Base-by-base conservation (phyloP, 30 jellyfish, hydroid and myxozoan genomes). In the Sanderia malayensis region DNA sequence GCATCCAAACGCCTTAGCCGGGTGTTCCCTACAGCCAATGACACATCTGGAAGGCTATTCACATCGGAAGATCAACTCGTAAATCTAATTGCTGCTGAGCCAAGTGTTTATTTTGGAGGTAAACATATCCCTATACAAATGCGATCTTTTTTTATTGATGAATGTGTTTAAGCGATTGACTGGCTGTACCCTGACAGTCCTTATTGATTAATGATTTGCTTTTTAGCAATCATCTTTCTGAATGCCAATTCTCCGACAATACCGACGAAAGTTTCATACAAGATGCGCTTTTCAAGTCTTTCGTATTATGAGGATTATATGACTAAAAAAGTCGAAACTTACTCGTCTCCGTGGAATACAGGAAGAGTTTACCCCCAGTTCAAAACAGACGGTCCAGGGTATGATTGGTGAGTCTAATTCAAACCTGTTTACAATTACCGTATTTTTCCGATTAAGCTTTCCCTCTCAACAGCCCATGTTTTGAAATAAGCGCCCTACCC, bases 261-360 rank as follows among this genome's bases (percentile, higher is more conserved):
- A 21, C 87, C 87, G 23, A 76, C 61, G 80, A 20, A 44, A 62
- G 52, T 76, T n/a, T 44, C 79, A 4, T 76, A 76, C 73, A 76
- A 76, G 64, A 76, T 76, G 6, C 30, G 87, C 31, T 1, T 23
- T 52, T 0, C 45, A 7, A 15, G 29, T 32, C 19, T 0, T 0
- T 0, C 2, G 11, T n/a, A 31, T 13, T 19, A 20, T 11, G 63
- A 31, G 8, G 64, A 18, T 49, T 6, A 8, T 6, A 6, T 41
- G 8, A 15, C 8, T 15, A 15, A 15, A 15, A 41, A 41, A 41
- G 7, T 4, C 64, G 6, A 49, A 9, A 4, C 25, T 2, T 49
- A 49, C 24, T 2, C 4, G 8, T 2, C 2, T 49, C 23, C 23
- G 8, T 49, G 64, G 64, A 49, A 19, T 4, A 76, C 87, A 26